Evolutionary conservation across 2,797 vertebrate species (phyloP), one percentile per base, ranked within the genome.

Genomic region (Peromyscus nudipes): DNA sequence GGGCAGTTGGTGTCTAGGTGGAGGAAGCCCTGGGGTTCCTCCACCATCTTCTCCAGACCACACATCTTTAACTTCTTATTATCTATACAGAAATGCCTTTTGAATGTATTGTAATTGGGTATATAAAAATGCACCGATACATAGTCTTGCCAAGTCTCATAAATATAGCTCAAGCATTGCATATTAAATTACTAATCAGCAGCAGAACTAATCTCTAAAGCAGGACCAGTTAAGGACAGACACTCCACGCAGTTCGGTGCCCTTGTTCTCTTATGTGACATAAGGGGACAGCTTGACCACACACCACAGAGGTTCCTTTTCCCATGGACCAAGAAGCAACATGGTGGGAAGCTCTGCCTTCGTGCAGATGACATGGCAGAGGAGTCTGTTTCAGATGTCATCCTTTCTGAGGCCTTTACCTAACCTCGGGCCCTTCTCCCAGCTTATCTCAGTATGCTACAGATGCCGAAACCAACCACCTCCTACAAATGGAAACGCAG

Each of bases 171-270:
- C 21, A 25, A 46, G 43, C 10, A 13, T 21, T 16, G 10, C 1
- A 14, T 11, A 52, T n/a, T 34, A 25, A 55, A 5, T 46, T 34
- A 37, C n/a, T 37, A 3, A 29, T 71, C n/a, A 34, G 10, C 0
- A 67, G 27, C n/a, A 23, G 89, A n/a, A 31, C 7, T 2, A 4
- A 21, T 12, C 27, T 40, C 3, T 29, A 49, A 83, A 17, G 5
- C 60, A 16, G 73, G 29, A 43, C 34, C 13, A 16, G 65, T 14
- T 60, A 4, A 52, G 49, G 64, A 37, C 60, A 77, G 81, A 65
- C 12, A 2, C 0, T 6, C 3, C 0, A 1, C 1, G 0, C 21
- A 16, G 1, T 14, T 4, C 1, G 2, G 31, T 0, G 27, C 29
- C 8, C 37, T 76, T 0, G 1, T 6, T 11, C 43, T 62, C 65